Conservation (phyloP, 2,888 invertebrate species). For the Eupithecia pulchellata region DNA sequence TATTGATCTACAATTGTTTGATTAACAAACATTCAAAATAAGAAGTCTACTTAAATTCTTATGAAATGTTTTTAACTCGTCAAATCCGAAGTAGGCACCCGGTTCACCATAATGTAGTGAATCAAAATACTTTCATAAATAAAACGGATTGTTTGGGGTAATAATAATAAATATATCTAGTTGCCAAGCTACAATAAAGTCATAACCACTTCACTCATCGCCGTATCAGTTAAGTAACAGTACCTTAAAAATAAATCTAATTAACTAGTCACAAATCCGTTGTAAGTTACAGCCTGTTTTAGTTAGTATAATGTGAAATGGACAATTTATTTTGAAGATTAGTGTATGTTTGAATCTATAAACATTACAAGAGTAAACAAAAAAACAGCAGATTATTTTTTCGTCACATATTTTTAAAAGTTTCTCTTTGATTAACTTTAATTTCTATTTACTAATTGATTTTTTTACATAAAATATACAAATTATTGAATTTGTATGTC, state of each 20-base stretch:
- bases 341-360: neutral
- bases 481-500: neutral
- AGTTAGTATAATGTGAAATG: slow-evolving; percentile 60
- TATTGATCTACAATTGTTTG: neutral
- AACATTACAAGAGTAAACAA: too few relatives aligned
- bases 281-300: slow-evolving; percentile 81
- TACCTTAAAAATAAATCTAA: slow-evolving; percentile 63
- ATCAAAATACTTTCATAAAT: neutral
- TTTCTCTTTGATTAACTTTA: neutral
- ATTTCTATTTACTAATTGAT: neutral
- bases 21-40: neutral
- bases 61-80: neutral
- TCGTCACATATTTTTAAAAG: too few relatives aligned
- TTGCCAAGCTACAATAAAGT: slow-evolving; percentile 30
- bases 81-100: neutral
- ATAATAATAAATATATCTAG: slow-evolving; percentile 13
- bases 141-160: neutral
- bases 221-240: slow-evolving; percentile 75
- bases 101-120: neutral
- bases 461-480: neutral
- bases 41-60: neutral
- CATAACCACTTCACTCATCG: slow-evolving; percentile 61
- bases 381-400: too few relatives aligned
- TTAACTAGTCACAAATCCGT: slow-evolving; percentile 82
- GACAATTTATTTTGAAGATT: slow-evolving; percentile 45